Evolutionary conservation across 2,113 vertebrate genomes (phyloP), one percentile per base, ranked within the genome.

Genomic region (human (Homo sapiens)): DNA sequence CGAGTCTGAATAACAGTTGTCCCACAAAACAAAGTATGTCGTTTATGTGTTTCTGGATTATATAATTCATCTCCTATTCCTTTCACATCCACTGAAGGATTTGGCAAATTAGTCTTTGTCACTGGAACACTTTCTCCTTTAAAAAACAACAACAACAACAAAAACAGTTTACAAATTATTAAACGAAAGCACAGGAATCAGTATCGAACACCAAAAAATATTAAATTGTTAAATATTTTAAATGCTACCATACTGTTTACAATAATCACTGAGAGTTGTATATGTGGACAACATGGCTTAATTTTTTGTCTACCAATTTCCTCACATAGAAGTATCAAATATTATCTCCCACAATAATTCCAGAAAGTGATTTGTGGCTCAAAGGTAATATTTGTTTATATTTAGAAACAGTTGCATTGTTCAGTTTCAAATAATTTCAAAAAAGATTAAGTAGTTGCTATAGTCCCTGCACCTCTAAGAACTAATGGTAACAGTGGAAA

Each of bases 71-170:
- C 99, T 79, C 98, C 99, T 50, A 89, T 90, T 18, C 97, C 98
- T 94, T 98, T 99, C 0, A 99, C 98, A 79, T 98, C 99, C 80
- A 98, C 98, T 1, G 97, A 90, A 52, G 99, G 99, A 97, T 99
- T 99, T 80, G 99, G 99, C 96, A 99, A 99, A 98, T 99, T 99
- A 81, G 99, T 99, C 98, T 99, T 99, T 88, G 99, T 99, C 94
- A 99, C 99, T 13, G 99, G 99, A 98, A 99, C 99, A 80, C 99
- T 99, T 98, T 99, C 99, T 97, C 99, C 99, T 99, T 76, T 35
- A 90, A 97, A 12, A 8, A 59, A 97, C 45, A 45, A 45, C 45
- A 45, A 45, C 45, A 45, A 45, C 45, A 45, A 45, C 45, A 45
- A 55, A 40, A 59, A 66, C 91, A 18, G 50, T 48, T 43, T 13